phyloP scores from a whole-genome alignment of 2,797 vertebrate genomes.

The Gobio occitaniae region DNA sequence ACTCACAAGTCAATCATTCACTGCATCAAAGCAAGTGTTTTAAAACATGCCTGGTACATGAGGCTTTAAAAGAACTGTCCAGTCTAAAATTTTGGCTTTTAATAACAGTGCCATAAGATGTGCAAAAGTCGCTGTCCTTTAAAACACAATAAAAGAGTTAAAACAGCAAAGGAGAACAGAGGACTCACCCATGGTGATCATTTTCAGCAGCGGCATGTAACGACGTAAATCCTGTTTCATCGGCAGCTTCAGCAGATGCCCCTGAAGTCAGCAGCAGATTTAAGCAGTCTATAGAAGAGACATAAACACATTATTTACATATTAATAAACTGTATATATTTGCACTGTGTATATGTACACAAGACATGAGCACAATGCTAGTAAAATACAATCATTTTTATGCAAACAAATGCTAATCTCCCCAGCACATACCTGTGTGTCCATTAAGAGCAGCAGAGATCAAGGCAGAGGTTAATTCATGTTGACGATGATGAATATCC shows the following conservation, averaged over 20 bases:
- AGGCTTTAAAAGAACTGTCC: background rate
- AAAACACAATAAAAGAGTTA: background rate
- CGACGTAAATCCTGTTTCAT: slow-evolving; percentile 91
- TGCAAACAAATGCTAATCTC: background rate
- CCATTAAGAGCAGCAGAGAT: slow-evolving; percentile 98
- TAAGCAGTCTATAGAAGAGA: slow-evolving; percentile 84
- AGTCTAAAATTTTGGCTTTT: background rate
- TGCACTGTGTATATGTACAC: background rate
- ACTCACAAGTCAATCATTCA: background rate
- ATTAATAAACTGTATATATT: background rate
- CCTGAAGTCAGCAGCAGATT: slow-evolving; percentile 93
- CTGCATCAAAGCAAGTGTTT: slow-evolving; percentile 4
- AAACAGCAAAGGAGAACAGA: slow-evolving; percentile 31
- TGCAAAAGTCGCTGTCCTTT: background rate
- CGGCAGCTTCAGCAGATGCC: slow-evolving; percentile 85
- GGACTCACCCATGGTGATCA: slow-evolving; percentile 87
- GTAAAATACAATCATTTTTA: background rate
- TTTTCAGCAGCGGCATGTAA: slow-evolving; percentile 90
- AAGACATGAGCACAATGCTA: background rate
- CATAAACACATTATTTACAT: slow-evolving; percentile 19
- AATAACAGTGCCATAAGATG: background rate
- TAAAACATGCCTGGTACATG: background rate
- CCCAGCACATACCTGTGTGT: slow-evolving; percentile 87
- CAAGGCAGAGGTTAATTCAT: slow-evolving; percentile 95
- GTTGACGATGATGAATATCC: slow-evolving; percentile 78